Evolutionary conservation across 35 echinoderm and acorn worm genomes (phyloP), one percentile per base, ranked within the genome.

Genomic region (Hemicentrotus pulcherrimus): DNA sequence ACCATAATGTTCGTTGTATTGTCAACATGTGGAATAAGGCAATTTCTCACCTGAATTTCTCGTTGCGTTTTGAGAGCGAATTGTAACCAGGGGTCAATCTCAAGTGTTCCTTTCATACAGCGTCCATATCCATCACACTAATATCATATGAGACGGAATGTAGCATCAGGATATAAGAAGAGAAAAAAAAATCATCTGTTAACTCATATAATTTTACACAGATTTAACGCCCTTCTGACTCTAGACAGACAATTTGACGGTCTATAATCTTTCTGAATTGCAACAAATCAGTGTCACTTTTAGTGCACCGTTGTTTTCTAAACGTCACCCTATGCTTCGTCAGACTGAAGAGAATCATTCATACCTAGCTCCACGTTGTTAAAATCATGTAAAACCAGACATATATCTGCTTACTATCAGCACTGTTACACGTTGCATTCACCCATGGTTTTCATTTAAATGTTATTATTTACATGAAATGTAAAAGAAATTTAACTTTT

Each of bases 51-150:
- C 98, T 99, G 98, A 18, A 99, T 95, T 91, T 99, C 98, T 47
- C 98, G 94, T 48, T 99, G 98, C 8, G 98, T 99, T 88, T 97
- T 99, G 13, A 97, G 86, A 45, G 98, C 98, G 95, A 97, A 99
- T 24, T 91, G 94, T 71, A 97, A 93, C 98, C 98, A 99, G 0
- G 96, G 86, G 24, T 99, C 98, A 41, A 99, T 86, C 28, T 95
- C 94, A 19, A 99, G 89, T 10, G 46, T 96, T 31, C 96, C 98
- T 65, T 86, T 92, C 86, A 55, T 45, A 87, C 98, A 99, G 14
- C 96, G 92, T 16, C 98, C 96, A 32, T 58, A 96, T 59, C 88
- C 92, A 96, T 97, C 61, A 47, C 96, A 96, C 96, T 96, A n/a
- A 19, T 15, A n/a, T 24, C 5, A 32, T 31, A 11, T 30, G 15